A percentile compares a stretch with the other conserved stretches of the same genome.
These are phyloP conservation scores for Syngnathus scovelli DNA, from an alignment of 2,113 vertebrate genomes.

Conservation along the genomic window DNA sequence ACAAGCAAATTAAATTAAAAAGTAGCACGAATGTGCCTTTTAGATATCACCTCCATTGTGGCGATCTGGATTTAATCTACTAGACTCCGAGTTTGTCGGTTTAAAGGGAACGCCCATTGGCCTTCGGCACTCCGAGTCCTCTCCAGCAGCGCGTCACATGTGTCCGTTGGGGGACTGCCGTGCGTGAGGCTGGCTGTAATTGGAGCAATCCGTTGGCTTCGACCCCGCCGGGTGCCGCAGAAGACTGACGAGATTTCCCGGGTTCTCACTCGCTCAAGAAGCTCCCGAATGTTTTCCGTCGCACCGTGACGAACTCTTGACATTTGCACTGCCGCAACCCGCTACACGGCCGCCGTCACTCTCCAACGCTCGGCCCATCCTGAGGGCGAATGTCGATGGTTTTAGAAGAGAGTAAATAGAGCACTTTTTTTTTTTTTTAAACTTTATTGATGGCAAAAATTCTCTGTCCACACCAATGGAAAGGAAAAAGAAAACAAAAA, in stretches of 20 bases:
- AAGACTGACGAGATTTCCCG: constrained; percentile 61
- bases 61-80: constrained; percentile 55
- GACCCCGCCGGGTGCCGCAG: constrained; percentile 43
- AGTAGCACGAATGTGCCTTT: constrained; percentile 20
- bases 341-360: constrained; percentile 5
- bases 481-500: background rate
- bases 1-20: background rate
- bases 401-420: constrained; percentile 7
- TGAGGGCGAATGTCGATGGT: constrained; percentile 1
- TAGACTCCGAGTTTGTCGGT: constrained; percentile 54
- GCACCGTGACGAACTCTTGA: constrained; percentile 40
- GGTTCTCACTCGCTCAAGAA: constrained; percentile 46
- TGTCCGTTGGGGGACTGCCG: constrained; percentile 61
- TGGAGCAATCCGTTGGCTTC: constrained; percentile 68
- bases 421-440: no score
- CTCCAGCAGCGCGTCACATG: constrained; percentile 57
- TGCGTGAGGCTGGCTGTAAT: constrained; percentile 66
- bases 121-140: constrained; percentile 55
- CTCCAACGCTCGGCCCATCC: constrained; percentile 14
- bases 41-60: constrained; percentile 57
- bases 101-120: constrained; percentile 67
- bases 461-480: background rate
- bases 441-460: background rate
- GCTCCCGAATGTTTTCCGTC: constrained; percentile 20
- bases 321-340: constrained; percentile 23